Percentiles rank a stretch among this genome's conserved stretches.
Conservation (phyloP, 1,140 invertebrate species). For the Lethrus apterus region DNA sequence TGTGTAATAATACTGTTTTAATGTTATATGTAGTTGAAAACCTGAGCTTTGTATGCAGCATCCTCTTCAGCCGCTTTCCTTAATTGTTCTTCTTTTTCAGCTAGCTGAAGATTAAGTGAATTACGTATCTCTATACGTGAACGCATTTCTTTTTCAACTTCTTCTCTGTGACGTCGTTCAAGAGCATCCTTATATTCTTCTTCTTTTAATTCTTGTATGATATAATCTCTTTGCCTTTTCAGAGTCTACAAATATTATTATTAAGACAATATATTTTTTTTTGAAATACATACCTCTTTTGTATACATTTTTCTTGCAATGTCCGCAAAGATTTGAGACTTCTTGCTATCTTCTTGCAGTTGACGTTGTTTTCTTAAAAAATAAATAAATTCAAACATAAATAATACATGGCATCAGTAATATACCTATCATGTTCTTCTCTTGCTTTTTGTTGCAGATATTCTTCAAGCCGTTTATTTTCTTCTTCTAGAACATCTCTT, state of each 20-base stretch:
- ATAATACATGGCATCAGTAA: not conserved
- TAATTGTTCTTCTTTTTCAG: constrained; percentile 28
- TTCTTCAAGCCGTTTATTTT: constrained; percentile 36
- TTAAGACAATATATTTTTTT: not conserved
- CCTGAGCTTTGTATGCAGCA: constrained; percentile 32
- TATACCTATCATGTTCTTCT: constrained; percentile 10
- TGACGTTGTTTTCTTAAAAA: constrained; percentile 23
- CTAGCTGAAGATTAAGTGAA: constrained; percentile 28
- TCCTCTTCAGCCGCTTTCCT: constrained; percentile 29
- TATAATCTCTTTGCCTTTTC: not conserved
- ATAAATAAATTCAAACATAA: no score
- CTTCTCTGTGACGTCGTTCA: constrained; percentile 25
- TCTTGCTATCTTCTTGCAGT: constrained; percentile 22
- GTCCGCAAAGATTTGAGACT: constrained; percentile 24
- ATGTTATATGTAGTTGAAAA: no score
- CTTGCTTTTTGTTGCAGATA: constrained; percentile 32
- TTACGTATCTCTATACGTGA: constrained; percentile 26
- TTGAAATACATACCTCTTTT: constrained; percentile 23
- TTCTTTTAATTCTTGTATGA: constrained; percentile 23
- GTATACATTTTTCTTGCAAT: constrained; percentile 27
- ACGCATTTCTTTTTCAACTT: constrained; percentile 31
- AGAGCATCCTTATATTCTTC: constrained; percentile 32
- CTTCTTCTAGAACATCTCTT: constrained; percentile 35
- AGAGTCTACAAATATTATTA: not conserved
- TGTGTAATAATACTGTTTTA: constrained; percentile 5